Evolutionary conservation across 2,888 invertebrate genomes (phyloP), one percentile per base, ranked within the genome.

Genomic region (Glyphotaelius pellucidus): DNA sequence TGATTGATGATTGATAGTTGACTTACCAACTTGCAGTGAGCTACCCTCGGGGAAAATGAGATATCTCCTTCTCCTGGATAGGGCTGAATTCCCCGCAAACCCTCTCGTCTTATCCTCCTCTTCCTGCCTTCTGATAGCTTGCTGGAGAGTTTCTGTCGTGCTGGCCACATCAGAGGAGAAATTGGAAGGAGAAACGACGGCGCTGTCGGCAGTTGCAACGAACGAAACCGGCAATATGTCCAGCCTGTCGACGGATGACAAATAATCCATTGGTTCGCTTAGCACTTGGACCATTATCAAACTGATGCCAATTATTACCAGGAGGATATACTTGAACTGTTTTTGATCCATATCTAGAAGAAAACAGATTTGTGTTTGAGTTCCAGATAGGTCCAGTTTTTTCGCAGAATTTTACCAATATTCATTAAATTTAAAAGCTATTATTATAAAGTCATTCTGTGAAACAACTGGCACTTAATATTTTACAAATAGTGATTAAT

Each of bases 1-100:
- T n/a, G n/a, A n/a, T n/a, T n/a, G n/a, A n/a, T n/a, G n/a, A n/a
- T n/a, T n/a, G n/a, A n/a, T n/a, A n/a, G 32, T 85, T 38, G 12
- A 52, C 96, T 95, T 94, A 96, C 97, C 96, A 93, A 97, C 95
- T 94, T 97, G 97, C 85, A 97, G 94, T 31, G 97, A 97, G 94
- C 97, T 97, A 90, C 97, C 97, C 95, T 96, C 96, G 2, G 97
- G 96, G 94, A 97, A 97, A 93, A 97, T 95, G 89, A 97, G 94
- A 94, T 97, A 97, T 93, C 97, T 95, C 94, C 96, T 97, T 92
- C 95, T 95, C 93, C 93, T 19, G 67, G 92, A 19, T 92, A 94
- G 84, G 35, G 93, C 91, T 86, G 81, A 94, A 94, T 94, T 94
- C 92, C 93, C 94, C n/a, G 93, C 92, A 19, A 86, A 38, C 47